These are phyloP conservation scores for Ennomos quercinarius DNA, from an alignment of 2,888 invertebrate genomes.

Conservation along the genomic window DNA sequence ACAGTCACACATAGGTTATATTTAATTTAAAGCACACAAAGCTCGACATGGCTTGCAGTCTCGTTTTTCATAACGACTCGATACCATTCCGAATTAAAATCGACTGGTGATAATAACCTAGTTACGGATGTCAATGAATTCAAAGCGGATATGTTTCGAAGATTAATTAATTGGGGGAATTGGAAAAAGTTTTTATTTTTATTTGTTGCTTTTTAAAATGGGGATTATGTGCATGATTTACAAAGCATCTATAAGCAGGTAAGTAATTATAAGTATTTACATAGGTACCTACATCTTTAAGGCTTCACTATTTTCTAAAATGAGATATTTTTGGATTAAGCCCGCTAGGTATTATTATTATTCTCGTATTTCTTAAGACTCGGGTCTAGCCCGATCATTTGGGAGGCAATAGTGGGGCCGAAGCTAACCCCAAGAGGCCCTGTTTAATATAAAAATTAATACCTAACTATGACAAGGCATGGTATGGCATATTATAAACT, in stretches of 20 bases:
- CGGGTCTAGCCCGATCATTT: too few species aligned
- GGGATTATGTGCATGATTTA: too few species aligned
- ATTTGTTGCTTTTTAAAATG: not conserved
- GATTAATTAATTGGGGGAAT: slow-evolving; percentile 14
- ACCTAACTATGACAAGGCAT: too few species aligned
- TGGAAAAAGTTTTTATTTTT: not conserved
- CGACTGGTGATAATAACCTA: slow-evolving; percentile 52
- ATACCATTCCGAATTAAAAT: slow-evolving; percentile 64
- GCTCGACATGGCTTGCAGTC: slow-evolving; percentile 75
- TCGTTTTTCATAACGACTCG: slow-evolving; percentile 69
- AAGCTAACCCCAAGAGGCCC: too few species aligned
- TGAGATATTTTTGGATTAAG: too few species aligned
- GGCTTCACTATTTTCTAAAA: too few species aligned
- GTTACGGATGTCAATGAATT: slow-evolving; percentile 55
- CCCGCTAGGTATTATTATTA: too few species aligned
- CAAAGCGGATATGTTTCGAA: slow-evolving; percentile 38
- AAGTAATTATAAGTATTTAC: not conserved
- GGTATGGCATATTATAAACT: too few species aligned
- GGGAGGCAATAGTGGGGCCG: too few species aligned
- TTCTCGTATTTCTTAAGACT: too few species aligned
- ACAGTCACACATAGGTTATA: slow-evolving; percentile 67
- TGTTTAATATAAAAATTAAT: too few species aligned
- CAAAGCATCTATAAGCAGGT: too few species aligned
- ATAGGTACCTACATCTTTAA: slow-evolving; percentile 1
- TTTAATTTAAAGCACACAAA: slow-evolving; percentile 82